These are phyloP conservation scores for Scomberomorus guttatus DNA, from an alignment of 2,797 vertebrate genomes.

Conservation along the genomic window DNA sequence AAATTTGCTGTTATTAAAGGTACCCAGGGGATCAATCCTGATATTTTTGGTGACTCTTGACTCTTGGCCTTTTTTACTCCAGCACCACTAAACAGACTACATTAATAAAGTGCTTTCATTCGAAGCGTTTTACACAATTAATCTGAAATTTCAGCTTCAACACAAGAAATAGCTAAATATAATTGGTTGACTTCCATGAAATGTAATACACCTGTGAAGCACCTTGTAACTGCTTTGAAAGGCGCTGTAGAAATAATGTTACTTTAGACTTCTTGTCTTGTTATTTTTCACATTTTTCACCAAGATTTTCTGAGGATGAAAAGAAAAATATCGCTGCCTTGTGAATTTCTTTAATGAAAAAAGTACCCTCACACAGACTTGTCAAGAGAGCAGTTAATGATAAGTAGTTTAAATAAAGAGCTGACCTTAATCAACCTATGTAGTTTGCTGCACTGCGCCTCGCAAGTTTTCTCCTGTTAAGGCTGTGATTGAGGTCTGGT, in stretches of 20 bases:
- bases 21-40: background rate
- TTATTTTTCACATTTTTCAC: background rate
- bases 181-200: background rate
- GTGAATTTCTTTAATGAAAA: no score
- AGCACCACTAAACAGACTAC: background rate
- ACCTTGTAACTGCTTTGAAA: no score
- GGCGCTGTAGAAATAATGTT: no score
- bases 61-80: no score
- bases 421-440: constrained; percentile 14
- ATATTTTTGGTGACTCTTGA: background rate
- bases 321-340: no score
- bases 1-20: background rate
- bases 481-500: constrained; percentile 13
- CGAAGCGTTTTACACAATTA: no score
- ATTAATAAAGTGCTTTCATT: no score
- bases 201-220: no score
- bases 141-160: background rate
- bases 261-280: background rate
- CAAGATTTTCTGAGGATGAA: no score
- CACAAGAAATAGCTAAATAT: background rate
- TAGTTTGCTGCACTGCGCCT: constrained; percentile 18
- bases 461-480: constrained; percentile 11
- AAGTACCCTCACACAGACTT: background rate
- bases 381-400: background rate
- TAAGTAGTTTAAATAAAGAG: background rate